Evolutionary conservation across 1,140 invertebrate species (phyloP), one percentile per base, ranked within the genome.

Genomic region (Carposina sasakii): DNA sequence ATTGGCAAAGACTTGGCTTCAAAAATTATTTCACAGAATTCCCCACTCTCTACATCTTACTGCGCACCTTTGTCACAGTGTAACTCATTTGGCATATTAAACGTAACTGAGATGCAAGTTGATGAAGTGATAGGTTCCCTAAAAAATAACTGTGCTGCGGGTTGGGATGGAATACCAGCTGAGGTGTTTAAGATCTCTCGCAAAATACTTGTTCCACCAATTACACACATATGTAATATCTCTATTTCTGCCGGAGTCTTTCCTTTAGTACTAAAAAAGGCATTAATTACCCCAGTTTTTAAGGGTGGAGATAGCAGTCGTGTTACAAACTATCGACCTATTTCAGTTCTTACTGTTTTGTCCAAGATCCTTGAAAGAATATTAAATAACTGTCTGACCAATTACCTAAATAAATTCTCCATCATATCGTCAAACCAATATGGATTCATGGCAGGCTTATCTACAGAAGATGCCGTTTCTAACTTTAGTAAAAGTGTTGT

Each of bases 1-100:
- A 46, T 42, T 34, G 37, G 43, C 10, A 39, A 34, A 30, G n/a
- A 22, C 3, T 21, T 51, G 5, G 41, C 40, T 39, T 2, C 19
- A 21, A 21, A 39, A 3, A 3, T 10, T 15, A 12, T 21, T 3
- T 2, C 5, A 33, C 9, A n/a, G 9, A 8, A 8, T 13, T 13
- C 8, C 31, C 9, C 5, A 33, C 8, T 33, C 9, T 8, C 17
- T 15, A 9, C 8, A 17, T 39, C 36, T 3, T 36, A 15, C 16
- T 36, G 13, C 8, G 33, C 12, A 13, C 1, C 1, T 19, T 16
- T 2, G 5, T 10, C 36, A 39, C 19, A n/a, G n/a, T n/a, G 12
- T 12, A 5, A 39, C 36, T 39, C 36, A 10, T 39, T 39, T 21
- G 36, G 20, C 12, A 12, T 39, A 20, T 39, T 39, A 13, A 15